These are phyloP conservation scores for Brachymystax lenok DNA, from an alignment of 2,797 vertebrate genomes.

Conservation along the genomic window DNA sequence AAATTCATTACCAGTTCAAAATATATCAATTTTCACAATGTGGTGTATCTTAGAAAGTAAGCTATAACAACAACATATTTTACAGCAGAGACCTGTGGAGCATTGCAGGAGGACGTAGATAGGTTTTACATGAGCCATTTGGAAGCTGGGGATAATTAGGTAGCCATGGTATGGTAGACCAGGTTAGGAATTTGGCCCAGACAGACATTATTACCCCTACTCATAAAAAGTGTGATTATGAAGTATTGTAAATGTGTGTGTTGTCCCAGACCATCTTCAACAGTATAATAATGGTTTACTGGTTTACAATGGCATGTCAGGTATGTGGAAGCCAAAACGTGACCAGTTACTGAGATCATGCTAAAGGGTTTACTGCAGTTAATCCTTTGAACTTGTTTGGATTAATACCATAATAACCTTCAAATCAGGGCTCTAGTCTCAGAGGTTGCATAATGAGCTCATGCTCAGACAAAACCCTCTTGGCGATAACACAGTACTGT, in stretches of 20 bases:
- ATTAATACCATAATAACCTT: conserved; percentile 40
- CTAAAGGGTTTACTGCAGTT: conserved; percentile 34
- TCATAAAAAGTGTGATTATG: not conserved
- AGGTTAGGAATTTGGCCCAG: not conserved
- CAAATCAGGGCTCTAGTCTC: conserved; percentile 9
- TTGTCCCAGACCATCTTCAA: not conserved
- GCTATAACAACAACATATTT: too few species aligned
- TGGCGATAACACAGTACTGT: not conserved
- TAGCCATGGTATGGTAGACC: too few species aligned
- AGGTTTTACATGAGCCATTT: too few species aligned
- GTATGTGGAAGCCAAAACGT: conserved; percentile 10
- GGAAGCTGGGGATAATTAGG: too few species aligned
- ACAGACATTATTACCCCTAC: not conserved
- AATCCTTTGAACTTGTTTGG: conserved; percentile 46
- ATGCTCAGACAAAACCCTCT: conserved; percentile 28
- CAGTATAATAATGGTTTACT: not conserved
- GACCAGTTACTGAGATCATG: not conserved
- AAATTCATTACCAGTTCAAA: not conserved
- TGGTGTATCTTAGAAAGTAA: not conserved
- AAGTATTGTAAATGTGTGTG: not conserved
- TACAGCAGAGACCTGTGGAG: too few species aligned
- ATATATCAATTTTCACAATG: not conserved
- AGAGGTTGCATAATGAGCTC: conserved; percentile 8
- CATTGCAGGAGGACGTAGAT: too few species aligned
- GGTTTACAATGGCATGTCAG: conserved; percentile 19